phyloP scores from a whole-genome alignment of 2,113 vertebrate genomes.

The Pseudois nayaur region DNA sequence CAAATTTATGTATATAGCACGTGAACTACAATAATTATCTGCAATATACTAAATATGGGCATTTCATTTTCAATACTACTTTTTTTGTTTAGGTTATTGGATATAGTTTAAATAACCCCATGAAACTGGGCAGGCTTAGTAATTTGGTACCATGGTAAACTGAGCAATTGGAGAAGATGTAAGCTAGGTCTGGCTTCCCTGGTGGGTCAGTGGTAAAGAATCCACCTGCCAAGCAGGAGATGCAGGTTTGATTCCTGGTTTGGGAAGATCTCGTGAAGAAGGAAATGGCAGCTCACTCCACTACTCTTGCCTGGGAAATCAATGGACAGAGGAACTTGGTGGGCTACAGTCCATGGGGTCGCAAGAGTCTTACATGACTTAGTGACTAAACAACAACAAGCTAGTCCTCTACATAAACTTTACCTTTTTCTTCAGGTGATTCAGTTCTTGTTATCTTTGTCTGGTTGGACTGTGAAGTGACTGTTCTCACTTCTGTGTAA shows the following conservation, averaged over 20 bases:
- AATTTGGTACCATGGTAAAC: neutral
- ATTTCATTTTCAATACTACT: neutral
- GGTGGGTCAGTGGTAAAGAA: neutral
- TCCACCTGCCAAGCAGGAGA: neutral
- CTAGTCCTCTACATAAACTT: neutral
- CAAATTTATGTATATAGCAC: neutral
- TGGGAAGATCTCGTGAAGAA: neutral
- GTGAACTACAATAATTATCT: neutral
- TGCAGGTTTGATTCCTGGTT: neutral
- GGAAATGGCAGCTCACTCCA: neutral
- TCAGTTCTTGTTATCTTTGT: neutral
- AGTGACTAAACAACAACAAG: neutral
- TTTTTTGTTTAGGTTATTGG: neutral
- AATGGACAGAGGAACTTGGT: neutral
- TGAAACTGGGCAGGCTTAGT: neutral
- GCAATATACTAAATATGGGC: neutral
- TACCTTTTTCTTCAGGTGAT: neutral
- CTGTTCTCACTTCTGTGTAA: neutral
- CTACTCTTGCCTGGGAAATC: neutral
- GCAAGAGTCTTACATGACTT: neutral
- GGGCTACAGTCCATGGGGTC: neutral
- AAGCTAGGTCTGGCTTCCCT: neutral
- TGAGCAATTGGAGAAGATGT: neutral
- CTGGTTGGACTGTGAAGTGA: neutral
- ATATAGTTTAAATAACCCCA: neutral